phyloP scores from a whole-genome alignment of 2,888 invertebrate genomes.

The Eutolmus rufibarbis region DNA sequence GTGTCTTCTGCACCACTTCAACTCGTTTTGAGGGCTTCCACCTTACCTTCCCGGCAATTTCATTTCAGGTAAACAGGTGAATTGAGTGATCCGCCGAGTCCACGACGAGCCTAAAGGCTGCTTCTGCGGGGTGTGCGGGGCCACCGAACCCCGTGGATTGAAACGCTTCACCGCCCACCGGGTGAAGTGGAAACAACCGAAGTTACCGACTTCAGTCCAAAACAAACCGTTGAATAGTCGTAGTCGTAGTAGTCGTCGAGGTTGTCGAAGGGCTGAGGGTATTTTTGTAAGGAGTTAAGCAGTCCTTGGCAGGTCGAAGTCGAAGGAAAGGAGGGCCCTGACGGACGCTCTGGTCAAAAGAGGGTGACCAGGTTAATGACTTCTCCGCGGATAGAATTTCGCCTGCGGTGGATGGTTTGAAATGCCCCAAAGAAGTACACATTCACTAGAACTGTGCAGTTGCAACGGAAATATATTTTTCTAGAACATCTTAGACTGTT shows the following conservation, averaged over 20 bases:
- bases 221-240: not conserved
- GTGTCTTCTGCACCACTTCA: not conserved
- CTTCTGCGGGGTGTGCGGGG: not conserved
- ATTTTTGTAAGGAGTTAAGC: not conserved
- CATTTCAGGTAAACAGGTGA: not conserved
- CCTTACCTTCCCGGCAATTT: not conserved
- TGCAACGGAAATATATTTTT: not conserved
- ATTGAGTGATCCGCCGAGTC: not conserved
- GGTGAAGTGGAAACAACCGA: slow-evolving; percentile 2
- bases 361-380: slow-evolving; percentile 14
- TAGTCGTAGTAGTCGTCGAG: not conserved
- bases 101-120: not conserved
- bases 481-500: not conserved
- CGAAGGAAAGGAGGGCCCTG: not conserved
- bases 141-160: not conserved
- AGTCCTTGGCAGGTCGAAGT: not conserved
- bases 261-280: not conserved
- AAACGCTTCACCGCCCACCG: slow-evolving; percentile 16
- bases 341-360: not conserved
- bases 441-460: not conserved
- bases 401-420: not conserved
- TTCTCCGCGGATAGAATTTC: not conserved
- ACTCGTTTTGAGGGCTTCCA: not conserved
- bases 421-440: not conserved
- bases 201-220: not conserved